Percentiles rank a stretch among this genome's conserved stretches.
Evolutionary conservation across 1,140 invertebrate genomes (phyloP).

Genomic region (Linepithema humile): DNA sequence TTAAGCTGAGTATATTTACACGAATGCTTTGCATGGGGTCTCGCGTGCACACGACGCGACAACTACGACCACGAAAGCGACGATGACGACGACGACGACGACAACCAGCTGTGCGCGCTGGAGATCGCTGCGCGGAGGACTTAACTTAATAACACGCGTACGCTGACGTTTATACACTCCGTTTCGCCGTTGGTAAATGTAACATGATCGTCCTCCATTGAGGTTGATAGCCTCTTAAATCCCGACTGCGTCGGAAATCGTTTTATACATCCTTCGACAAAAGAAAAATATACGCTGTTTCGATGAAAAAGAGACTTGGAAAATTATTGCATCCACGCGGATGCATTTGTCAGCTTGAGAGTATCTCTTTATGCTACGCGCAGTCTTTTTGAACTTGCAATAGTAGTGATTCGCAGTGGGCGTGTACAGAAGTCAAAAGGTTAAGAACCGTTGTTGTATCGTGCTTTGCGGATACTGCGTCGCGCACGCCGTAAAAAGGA

Average conservation of each 20-base stretch:
- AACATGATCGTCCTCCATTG: slow-evolving; percentile 22
- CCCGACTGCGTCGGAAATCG: not conserved
- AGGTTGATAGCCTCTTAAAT: not conserved
- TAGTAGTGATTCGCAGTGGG: not conserved
- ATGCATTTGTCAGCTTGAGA: slow-evolving; percentile 21
- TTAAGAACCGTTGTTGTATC: slow-evolving; percentile 26
- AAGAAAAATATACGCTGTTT: not conserved
- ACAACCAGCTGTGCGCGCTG: slow-evolving; percentile 59
- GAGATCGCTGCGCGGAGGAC: slow-evolving; percentile 44
- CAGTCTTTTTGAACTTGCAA: not conserved
- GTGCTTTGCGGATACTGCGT: not conserved
- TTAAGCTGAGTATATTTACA: slow-evolving; percentile 58
- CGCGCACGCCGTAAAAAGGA: not conserved
- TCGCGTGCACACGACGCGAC: slow-evolving; percentile 55
- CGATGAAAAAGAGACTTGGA: not conserved
- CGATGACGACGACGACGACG: slow-evolving; percentile 22
- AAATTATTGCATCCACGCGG: not conserved
- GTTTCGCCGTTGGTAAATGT: slow-evolving; percentile 58
- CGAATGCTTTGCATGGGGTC: slow-evolving; percentile 65
- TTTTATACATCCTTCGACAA: not conserved
- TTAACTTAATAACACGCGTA: slow-evolving; percentile 66
- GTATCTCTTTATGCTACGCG: no score
- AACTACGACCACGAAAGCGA: slow-evolving; percentile 32
- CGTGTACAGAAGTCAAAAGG: slow-evolving; percentile 32
- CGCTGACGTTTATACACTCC: slow-evolving; percentile 67